These are phyloP conservation scores for Salmo trutta DNA, from an alignment of 2,797 vertebrate species.

Conservation along the genomic window DNA sequence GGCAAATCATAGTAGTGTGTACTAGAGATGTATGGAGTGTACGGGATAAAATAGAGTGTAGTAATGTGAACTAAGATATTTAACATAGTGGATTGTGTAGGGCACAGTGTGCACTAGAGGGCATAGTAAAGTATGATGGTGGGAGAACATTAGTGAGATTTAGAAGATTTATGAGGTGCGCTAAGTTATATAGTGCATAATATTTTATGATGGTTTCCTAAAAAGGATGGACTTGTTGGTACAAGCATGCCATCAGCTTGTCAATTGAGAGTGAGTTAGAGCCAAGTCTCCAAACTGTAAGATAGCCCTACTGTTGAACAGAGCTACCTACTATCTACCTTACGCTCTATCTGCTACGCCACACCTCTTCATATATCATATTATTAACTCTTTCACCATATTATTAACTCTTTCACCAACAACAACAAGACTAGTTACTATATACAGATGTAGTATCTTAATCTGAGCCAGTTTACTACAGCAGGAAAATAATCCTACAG, in stretches of 20 bases:
- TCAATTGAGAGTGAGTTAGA: background rate
- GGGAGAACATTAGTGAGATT: background rate
- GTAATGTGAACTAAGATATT: too few species aligned
- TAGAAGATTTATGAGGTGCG: background rate
- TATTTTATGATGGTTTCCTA: background rate
- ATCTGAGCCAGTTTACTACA: too few species aligned
- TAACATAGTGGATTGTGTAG: background rate
- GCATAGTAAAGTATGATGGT: background rate
- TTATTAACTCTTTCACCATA: background rate
- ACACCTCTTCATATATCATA: too few species aligned
- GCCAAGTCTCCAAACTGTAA: background rate
- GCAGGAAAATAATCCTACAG: too few species aligned
- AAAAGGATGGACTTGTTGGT: background rate
- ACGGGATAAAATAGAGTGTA: background rate
- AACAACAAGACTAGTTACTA: background rate
- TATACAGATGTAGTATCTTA: too few species aligned
- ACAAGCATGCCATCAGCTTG: background rate
- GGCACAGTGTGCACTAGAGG: background rate
- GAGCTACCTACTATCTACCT: background rate
- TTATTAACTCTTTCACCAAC: background rate
- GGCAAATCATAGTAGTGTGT: background rate
- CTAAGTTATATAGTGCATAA: background rate
- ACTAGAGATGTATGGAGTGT: background rate
- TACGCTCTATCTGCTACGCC: background rate
- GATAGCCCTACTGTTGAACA: background rate